A percentile compares a stretch with the other conserved stretches of the same genome.
Conservation (phyloP, 1,140 invertebrate genomes). For the Bilobella aurantiaca region DNA sequence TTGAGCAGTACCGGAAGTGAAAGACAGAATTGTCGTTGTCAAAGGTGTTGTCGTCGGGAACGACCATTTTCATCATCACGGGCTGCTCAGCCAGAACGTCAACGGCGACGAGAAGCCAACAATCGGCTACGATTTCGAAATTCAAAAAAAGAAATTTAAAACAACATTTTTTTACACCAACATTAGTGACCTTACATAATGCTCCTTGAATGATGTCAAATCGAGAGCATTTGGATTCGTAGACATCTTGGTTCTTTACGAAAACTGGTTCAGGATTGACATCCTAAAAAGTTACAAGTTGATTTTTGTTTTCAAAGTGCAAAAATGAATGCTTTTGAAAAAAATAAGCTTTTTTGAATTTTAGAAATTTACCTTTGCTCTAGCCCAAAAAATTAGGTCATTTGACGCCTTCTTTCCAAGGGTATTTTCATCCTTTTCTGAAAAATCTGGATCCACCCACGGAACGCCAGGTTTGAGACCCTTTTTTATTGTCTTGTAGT, state of each 20-base stretch:
- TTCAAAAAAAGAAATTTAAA: not conserved
- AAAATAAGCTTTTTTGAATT: constrained; percentile 26
- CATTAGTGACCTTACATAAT: not conserved
- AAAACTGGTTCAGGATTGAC: not conserved
- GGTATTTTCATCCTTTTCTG: constrained; percentile 38
- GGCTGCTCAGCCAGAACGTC: not conserved
- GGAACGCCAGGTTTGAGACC: constrained; percentile 38
- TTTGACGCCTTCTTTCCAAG: constrained; percentile 36
- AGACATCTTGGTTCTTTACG: not conserved
- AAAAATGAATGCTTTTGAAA: not conserved
- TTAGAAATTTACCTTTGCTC: constrained; percentile 39
- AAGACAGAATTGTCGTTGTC: constrained; percentile 44
- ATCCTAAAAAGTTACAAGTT: not conserved
- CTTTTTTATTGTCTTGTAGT: constrained; percentile 18
- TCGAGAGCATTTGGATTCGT: not conserved
- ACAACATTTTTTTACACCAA: not conserved
- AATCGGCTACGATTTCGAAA: not conserved
- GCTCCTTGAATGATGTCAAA: constrained; percentile 6
- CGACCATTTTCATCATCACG: constrained; percentile 38
- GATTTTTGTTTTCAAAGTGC: too few relatives aligned
- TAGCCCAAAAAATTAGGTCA: constrained; percentile 34
- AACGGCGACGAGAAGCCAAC: not conserved
- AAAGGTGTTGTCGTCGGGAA: constrained; percentile 50
- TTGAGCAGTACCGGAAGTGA: constrained; percentile 37
- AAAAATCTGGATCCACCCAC: constrained; percentile 43